Evolutionary conservation across 1,140 invertebrate genomes (phyloP).

Genomic region (Bradysia coprophila): DNA sequence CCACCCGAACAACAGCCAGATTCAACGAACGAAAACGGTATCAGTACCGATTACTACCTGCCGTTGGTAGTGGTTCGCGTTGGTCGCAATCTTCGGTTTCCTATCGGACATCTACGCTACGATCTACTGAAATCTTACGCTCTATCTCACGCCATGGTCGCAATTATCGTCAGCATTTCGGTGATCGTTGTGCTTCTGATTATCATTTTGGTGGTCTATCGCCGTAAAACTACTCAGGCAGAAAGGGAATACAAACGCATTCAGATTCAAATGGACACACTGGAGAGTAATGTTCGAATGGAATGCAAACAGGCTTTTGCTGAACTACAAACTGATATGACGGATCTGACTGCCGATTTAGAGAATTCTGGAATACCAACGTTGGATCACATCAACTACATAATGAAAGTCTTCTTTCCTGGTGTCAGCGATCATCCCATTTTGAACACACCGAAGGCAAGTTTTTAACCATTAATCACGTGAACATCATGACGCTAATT

Average conservation of each 20-base stretch:
- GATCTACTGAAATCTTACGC: conserved; percentile 68
- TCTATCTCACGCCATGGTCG: conserved; percentile 71
- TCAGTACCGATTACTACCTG: conserved; percentile 46
- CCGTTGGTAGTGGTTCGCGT: conserved; percentile 81
- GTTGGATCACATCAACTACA: conserved; percentile 87
- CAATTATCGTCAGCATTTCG: conserved; percentile 64
- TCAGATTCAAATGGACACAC: conserved; percentile 98
- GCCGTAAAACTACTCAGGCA: conserved; percentile 83
- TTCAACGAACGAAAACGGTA: conserved; percentile 69
- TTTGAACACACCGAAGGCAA: conserved; percentile 61
- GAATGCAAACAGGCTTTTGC: conserved; percentile 99
- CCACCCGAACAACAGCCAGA: conserved; percentile 72
- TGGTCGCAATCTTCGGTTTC: conserved; percentile 67
- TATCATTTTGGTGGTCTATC: conserved; percentile 70
- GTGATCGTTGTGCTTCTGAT: conserved; percentile 70
- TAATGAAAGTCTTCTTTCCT: conserved; percentile 98
- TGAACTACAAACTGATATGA: conserved; percentile 98
- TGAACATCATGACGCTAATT: too few species aligned
- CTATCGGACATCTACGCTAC: conserved; percentile 76
- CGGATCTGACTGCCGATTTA: conserved; percentile 88
- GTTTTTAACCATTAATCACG: conserved; percentile 1
- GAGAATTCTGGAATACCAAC: conserved; percentile 92
- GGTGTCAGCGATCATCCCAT: conserved; percentile 84
- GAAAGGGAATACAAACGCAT: conserved; percentile 93
- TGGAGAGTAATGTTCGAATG: conserved; percentile 92